Percentiles rank a stretch among this genome's conserved stretches.
Evolutionary conservation across 1,140 invertebrate genomes (phyloP).

Genomic region (Prorops nasuta): DNA sequence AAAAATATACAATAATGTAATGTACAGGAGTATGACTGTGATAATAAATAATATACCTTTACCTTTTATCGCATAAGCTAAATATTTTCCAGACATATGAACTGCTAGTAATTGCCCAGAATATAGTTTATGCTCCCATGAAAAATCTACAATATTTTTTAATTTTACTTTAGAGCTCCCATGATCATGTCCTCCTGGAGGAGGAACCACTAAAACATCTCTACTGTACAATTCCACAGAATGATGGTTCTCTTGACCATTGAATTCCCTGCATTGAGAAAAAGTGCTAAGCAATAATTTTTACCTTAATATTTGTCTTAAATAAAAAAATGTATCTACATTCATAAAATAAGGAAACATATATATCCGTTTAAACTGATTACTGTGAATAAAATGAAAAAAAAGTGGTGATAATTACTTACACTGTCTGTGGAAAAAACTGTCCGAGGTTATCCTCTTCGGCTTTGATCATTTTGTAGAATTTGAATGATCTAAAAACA

Average conservation of each 20-base stretch:
- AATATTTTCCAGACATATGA: constrained; percentile 79
- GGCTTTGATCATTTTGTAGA: constrained; percentile 39
- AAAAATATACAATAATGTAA: neutral
- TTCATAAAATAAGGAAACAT: neutral
- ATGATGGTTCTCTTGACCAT: constrained; percentile 68
- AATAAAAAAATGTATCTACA: neutral
- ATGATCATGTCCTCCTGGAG: constrained; percentile 67
- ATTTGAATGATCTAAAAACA: neutral
- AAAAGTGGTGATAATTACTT: constrained; percentile 21
- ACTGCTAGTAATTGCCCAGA: constrained; percentile 84
- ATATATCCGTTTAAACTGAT: neutral
- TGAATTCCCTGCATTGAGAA: constrained; percentile 62
- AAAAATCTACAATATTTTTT: constrained; percentile 87
- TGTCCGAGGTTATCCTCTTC: constrained; percentile 33
- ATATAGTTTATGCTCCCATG: constrained; percentile 86
- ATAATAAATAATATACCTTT: constrained; percentile 23
- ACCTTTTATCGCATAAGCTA: constrained; percentile 91
- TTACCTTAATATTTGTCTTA: neutral
- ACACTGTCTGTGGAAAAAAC: constrained; percentile 41
- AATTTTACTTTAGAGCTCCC: constrained; percentile 87
- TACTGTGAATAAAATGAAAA: neutral
- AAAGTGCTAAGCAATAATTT: constrained; percentile 5
- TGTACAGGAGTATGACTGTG: neutral
- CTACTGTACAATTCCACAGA: constrained; percentile 66
- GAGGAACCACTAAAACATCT: constrained; percentile 71